phyloP scores from a whole-genome alignment of 1,140 invertebrate species.

The Aphelenchoides besseyi region DNA sequence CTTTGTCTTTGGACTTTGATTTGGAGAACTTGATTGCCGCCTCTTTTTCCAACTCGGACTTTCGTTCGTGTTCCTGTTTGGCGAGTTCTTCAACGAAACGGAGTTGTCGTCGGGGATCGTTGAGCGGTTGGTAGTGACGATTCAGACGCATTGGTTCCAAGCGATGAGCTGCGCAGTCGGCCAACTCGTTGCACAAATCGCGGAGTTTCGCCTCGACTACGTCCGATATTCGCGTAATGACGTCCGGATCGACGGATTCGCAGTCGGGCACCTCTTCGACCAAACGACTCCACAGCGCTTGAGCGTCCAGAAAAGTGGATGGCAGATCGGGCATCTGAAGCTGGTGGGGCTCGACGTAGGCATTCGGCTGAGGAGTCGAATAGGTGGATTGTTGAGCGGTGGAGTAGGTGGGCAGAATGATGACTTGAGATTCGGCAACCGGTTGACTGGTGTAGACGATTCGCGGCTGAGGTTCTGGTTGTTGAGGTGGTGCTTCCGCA shows the following conservation, averaged over 20 bases:
- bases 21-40: conserved; percentile 39
- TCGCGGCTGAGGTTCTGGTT: background rate
- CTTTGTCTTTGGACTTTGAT: conserved; percentile 44
- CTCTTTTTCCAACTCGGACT: conserved; percentile 36
- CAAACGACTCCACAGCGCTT: conserved; percentile 30
- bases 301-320: conserved; percentile 36
- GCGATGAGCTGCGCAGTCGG: conserved; percentile 41
- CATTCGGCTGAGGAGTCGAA: background rate
- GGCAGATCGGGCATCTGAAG: conserved; percentile 27
- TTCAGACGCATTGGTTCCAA: conserved; percentile 43
- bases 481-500: background rate
- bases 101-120: conserved; percentile 45
- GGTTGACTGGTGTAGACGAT: background rate
- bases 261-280: conserved; percentile 36
- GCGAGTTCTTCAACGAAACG: conserved; percentile 46
- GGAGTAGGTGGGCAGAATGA: background rate
- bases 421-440: background rate
- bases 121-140: conserved; percentile 37
- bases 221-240: conserved; percentile 34
- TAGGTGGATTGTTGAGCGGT: background rate
- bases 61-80: conserved; percentile 21
- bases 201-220: conserved; percentile 29
- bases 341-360: background rate
- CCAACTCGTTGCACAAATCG: conserved; percentile 21
- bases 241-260: conserved; percentile 38